A percentile compares a stretch with the other conserved stretches of the same genome.
These are phyloP conservation scores for Aplysia californica DNA, from an alignment of 1,140 invertebrate species.

Conservation along the genomic window DNA sequence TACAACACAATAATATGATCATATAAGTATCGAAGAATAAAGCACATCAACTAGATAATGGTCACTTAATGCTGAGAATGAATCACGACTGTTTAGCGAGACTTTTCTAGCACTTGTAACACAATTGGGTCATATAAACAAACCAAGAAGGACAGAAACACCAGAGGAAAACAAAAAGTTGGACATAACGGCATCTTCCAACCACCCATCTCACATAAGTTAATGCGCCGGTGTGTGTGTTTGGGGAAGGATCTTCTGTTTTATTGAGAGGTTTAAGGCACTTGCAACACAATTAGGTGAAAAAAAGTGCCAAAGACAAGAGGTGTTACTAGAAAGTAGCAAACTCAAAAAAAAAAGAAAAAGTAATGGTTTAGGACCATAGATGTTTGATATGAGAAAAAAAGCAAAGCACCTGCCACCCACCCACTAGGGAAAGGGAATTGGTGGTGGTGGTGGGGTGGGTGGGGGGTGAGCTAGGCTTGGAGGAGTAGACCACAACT, in stretches of 20 bases:
- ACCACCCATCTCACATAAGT: too few relatives aligned
- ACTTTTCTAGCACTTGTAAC: too few relatives aligned
- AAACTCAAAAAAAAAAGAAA: not conserved
- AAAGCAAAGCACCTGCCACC: not conserved
- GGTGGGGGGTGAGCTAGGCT: not conserved
- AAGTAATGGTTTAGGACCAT: not conserved
- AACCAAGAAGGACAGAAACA: too few relatives aligned
- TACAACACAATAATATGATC: not conserved
- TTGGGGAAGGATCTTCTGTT: too few relatives aligned
- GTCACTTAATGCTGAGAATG: not conserved
- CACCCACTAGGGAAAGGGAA: not conserved
- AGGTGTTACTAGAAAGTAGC: not conserved
- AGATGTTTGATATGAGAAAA: not conserved
- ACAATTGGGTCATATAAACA: too few relatives aligned
- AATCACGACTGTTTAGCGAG: too few relatives aligned
- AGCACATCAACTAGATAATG: not conserved
- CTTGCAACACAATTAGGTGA: too few relatives aligned
- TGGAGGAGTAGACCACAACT: not conserved
- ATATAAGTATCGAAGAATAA: not conserved
- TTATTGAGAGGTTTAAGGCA: too few relatives aligned
- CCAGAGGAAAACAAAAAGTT: too few relatives aligned
- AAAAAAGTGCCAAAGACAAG: too few relatives aligned
- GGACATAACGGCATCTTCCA: too few relatives aligned
- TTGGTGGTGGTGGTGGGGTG: not conserved
- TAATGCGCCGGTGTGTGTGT: too few relatives aligned